These are phyloP conservation scores for Psittacula cyanocephala DNA, from an alignment of 2,113 vertebrate genomes.

Conservation along the genomic window DNA sequence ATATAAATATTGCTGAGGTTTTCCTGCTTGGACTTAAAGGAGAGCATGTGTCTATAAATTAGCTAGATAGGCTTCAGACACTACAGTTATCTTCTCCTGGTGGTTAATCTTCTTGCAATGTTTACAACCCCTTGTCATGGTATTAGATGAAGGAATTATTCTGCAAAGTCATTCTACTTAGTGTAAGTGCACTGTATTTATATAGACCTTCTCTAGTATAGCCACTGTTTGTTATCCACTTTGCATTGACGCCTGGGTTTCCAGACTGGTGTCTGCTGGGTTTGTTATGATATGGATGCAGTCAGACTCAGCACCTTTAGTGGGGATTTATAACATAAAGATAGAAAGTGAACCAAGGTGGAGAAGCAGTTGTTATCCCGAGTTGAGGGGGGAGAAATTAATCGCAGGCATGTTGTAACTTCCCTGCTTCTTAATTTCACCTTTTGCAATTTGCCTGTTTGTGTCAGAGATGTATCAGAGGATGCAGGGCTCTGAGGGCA, in stretches of 20 bases:
- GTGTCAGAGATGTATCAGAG: background rate
- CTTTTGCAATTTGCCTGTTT: rapidly evolving
- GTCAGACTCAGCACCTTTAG: rapidly evolving
- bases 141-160: background rate
- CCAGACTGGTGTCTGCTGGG: background rate
- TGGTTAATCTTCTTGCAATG: background rate
- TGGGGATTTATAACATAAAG: background rate
- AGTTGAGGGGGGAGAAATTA: background rate
- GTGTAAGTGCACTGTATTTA: background rate
- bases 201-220: background rate
- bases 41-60: background rate
- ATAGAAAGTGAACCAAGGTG: background rate
- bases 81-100: background rate
- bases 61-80: background rate
- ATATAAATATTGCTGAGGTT: background rate
- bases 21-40: background rate
- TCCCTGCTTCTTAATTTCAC: background rate
- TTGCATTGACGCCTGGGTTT: background rate
- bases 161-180: background rate
- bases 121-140: background rate
- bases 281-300: rapidly evolving
- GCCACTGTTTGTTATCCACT: background rate
- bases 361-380: background rate
- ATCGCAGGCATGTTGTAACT: background rate
- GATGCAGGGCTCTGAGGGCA: background rate